These are phyloP conservation scores for Eupithecia centaureata DNA, from an alignment of 2,888 invertebrate genomes.

Conservation along the genomic window DNA sequence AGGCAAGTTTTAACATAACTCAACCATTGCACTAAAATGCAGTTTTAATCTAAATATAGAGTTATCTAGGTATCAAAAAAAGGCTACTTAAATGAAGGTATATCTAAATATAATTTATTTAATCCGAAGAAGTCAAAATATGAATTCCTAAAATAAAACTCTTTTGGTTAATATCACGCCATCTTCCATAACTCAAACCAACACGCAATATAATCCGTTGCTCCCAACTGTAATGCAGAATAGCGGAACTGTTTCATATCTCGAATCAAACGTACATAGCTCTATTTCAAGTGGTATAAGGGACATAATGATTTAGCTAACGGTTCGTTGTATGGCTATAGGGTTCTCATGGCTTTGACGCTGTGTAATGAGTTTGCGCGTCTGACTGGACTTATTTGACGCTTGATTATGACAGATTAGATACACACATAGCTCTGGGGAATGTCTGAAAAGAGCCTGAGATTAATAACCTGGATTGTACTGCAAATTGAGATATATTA, in stretches of 20 bases:
- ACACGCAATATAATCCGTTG: conserved; percentile 59
- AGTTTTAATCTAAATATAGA: no score
- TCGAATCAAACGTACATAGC: conserved; percentile 48
- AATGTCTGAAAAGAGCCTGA: neutral
- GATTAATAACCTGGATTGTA: neutral
- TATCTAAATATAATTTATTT: no score
- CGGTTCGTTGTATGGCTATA: conserved; percentile 24
- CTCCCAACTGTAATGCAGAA: conserved; percentile 57
- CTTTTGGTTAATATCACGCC: neutral
- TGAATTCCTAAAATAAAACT: no score
- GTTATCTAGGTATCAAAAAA: no score
- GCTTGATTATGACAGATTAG: neutral
- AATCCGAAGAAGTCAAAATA: no score
- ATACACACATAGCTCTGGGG: neutral
- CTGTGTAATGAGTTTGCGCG: conserved; percentile 38
- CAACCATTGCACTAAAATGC: no score
- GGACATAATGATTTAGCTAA: conserved; percentile 41
- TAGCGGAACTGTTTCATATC: conserved; percentile 62
- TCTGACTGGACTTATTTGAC: conserved; percentile 16
- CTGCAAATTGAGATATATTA: neutral
- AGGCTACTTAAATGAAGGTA: no score
- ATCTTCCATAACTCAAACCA: conserved; percentile 50
- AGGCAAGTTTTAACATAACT: no score
- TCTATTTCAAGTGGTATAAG: conserved; percentile 45
- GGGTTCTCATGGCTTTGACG: conserved; percentile 20